Evolutionary conservation across 2,888 invertebrate species (phyloP).

Genomic region (Pandemis cinnamomeana): DNA sequence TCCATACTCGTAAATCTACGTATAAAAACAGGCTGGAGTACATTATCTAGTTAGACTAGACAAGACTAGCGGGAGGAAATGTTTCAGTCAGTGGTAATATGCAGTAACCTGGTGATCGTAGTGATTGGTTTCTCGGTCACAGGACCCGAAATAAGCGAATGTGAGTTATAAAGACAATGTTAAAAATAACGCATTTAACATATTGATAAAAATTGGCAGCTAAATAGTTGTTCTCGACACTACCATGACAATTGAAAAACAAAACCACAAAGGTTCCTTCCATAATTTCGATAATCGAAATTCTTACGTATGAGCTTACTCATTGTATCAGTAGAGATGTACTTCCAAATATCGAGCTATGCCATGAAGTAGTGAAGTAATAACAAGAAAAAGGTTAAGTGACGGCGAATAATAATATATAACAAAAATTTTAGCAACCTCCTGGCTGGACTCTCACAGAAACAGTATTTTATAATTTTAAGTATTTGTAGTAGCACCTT

Average conservation of each 20-base stretch:
- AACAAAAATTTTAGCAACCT: too few relatives aligned
- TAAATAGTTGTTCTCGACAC: too few relatives aligned
- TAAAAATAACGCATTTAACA: neutral
- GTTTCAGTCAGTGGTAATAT: neutral
- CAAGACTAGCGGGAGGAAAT: neutral
- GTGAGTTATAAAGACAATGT: neutral
- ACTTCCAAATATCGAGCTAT: neutral
- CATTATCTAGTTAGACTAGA: neutral
- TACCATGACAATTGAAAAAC: too few relatives aligned
- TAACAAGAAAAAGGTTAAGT: too few relatives aligned
- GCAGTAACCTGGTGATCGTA: neutral
- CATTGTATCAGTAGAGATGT: neutral
- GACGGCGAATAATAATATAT: too few relatives aligned
- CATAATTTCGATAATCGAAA: too few relatives aligned
- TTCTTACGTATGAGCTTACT: too few relatives aligned
- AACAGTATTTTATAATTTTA: too few relatives aligned
- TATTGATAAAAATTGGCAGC: neutral
- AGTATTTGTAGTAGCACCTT: too few relatives aligned
- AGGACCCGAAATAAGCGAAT: conserved; percentile 3
- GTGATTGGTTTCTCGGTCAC: neutral
- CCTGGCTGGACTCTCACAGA: too few relatives aligned
- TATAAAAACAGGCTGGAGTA: neutral
- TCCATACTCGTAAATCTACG: neutral
- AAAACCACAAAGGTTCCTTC: too few relatives aligned
- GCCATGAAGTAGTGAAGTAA: too few relatives aligned